Conservation (phyloP, 2,888 invertebrate species). For the Megalurothrips usitatus region DNA sequence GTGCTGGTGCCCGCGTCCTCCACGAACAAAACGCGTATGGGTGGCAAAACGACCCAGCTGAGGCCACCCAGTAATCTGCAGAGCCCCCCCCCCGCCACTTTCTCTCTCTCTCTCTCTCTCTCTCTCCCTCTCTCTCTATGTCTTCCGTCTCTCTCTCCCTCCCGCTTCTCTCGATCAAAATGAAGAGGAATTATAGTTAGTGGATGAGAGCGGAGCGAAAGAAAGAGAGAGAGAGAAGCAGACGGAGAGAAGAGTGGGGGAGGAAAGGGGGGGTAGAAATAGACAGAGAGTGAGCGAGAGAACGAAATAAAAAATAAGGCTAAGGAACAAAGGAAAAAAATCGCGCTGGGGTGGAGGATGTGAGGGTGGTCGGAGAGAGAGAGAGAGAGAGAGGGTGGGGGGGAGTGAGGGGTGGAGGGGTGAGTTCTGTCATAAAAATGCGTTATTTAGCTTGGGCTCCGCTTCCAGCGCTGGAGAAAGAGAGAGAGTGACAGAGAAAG, state of each 20-base stretch:
- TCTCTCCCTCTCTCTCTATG: not conserved
- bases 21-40: not conserved
- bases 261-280: not conserved
- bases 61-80: slow-evolving; percentile 20
- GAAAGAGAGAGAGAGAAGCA: not conserved
- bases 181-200: slow-evolving; percentile 26
- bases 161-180: slow-evolving; percentile 4
- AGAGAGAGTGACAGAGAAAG: not conserved
- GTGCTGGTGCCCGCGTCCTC: not conserved
- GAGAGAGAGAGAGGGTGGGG: not conserved
- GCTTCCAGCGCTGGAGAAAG: not conserved
- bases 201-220: not conserved
- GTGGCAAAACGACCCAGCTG: slow-evolving; percentile 21
- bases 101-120: not conserved
- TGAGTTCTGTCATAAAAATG: slow-evolving; percentile 26
- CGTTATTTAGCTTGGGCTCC: slow-evolving; percentile 26
- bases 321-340: slow-evolving; percentile 27
- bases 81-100: not conserved
- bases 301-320: slow-evolving; percentile 25
- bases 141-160: not conserved
- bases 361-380: not conserved
- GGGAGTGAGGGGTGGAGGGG: too few species aligned
- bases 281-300: not conserved
- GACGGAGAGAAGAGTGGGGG: not conserved
- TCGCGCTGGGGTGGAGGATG: slow-evolving; percentile 16